phyloP scores from a whole-genome alignment of 2,113 vertebrate species.

The Lanius ludovicianus region DNA sequence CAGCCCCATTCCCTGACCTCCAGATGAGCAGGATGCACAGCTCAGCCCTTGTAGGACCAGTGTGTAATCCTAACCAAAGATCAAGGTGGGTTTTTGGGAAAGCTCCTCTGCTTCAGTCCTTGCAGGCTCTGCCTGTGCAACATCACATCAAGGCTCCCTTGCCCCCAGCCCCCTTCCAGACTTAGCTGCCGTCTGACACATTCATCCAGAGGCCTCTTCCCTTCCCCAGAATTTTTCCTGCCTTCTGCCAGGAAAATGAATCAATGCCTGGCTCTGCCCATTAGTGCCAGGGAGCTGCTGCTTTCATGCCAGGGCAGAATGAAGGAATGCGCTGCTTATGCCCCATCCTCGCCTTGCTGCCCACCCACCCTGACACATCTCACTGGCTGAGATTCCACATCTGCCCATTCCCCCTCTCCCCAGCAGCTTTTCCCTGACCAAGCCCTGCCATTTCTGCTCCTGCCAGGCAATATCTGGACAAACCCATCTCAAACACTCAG shows the following conservation, averaged over 20 bases:
- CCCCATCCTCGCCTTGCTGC: neutral
- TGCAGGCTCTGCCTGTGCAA: neutral
- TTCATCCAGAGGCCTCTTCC: neutral
- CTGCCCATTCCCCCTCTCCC: neutral
- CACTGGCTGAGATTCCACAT: neutral
- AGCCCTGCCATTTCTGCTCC: neutral
- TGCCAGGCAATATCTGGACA: neutral
- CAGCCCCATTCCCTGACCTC: neutral
- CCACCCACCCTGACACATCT: neutral
- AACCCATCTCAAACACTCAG: neutral
- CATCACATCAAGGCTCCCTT: neutral
- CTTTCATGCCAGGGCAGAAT: neutral
- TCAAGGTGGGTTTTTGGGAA: neutral
- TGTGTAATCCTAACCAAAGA: neutral
- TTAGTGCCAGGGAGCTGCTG: neutral
- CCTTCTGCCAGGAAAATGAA: constrained; percentile 15
- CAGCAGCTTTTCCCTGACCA: rapidly evolving
- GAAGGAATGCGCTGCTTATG: neutral
- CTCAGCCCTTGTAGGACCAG: neutral
- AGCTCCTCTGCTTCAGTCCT: neutral
- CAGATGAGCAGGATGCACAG: neutral
- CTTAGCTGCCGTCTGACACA: neutral
- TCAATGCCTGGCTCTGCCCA: neutral
- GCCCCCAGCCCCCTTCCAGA: neutral
- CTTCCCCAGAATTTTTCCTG: neutral